A percentile compares a stretch with the other conserved stretches of the same genome.
Conservation (phyloP, 1,140 invertebrate genomes). For the Papilio dardanus region DNA sequence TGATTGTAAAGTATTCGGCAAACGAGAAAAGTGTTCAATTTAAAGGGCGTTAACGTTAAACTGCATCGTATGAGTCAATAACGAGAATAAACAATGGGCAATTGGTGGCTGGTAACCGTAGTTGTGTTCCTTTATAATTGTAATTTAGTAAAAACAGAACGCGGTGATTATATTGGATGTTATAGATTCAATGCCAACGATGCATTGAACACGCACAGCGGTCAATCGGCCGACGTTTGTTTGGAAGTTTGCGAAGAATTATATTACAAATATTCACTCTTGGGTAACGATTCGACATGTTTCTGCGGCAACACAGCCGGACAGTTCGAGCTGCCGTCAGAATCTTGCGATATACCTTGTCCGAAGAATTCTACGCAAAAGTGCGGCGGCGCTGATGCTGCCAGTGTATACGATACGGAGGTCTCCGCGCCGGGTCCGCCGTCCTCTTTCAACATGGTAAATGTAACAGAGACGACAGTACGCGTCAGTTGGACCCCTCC, state of each 20-base stretch:
- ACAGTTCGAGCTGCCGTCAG: conserved; percentile 55
- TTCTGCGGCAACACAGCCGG: conserved; percentile 73
- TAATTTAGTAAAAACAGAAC: conserved; percentile 49
- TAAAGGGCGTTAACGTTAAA: conserved; percentile 43
- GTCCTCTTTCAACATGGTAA: conserved; percentile 71
- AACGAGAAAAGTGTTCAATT: conserved; percentile 17
- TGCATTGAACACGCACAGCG: conserved; percentile 72
- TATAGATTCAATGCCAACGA: conserved; percentile 61
- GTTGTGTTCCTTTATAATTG: conserved; percentile 45
- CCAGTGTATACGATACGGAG: conserved; percentile 82
- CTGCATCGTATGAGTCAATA: conserved; percentile 57
- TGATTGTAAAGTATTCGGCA: background rate
- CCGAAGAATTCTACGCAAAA: conserved; percentile 81
- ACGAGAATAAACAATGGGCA: conserved; percentile 64
- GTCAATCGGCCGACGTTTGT: conserved; percentile 75
- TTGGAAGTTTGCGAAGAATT: conserved; percentile 75
- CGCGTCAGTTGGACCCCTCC: conserved; percentile 77
- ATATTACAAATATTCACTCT: conserved; percentile 74
- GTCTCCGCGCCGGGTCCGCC: conserved; percentile 76
- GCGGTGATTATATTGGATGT: conserved; percentile 74
- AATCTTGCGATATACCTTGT: conserved; percentile 76
- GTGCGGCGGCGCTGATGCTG: conserved; percentile 80
- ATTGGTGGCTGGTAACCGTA: conserved; percentile 45
- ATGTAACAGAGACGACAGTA: conserved; percentile 81
- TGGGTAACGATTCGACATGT: conserved; percentile 76